Evolutionary conservation across 2,113 vertebrate genomes (phyloP).

Genomic region (Meles meles): DNA sequence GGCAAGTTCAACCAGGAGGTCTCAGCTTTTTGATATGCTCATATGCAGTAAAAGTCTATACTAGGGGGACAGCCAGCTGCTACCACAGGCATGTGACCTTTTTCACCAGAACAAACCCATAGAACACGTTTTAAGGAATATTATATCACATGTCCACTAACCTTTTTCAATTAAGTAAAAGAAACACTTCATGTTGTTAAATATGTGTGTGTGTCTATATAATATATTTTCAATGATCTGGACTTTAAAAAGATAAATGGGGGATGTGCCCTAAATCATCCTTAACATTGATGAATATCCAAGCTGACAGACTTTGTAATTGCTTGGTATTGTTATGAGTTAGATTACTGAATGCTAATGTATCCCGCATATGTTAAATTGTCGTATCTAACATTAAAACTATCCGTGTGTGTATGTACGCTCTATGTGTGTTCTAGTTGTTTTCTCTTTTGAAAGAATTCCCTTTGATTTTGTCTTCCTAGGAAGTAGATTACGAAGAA

Average conservation of each 20-base stretch:
- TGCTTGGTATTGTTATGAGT: not conserved
- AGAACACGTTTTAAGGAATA: not conserved
- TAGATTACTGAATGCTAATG: not conserved
- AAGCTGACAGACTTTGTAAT: not conserved
- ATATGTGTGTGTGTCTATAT: not conserved
- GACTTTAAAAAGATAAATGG: not conserved
- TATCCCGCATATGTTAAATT: not conserved
- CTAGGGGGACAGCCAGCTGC: not conserved
- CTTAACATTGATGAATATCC: not conserved
- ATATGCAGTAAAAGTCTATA: not conserved
- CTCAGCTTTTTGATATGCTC: not conserved
- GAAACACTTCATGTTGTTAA: not conserved
- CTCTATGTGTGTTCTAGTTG: not conserved
- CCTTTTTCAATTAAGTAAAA: not conserved
- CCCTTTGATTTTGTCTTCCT: not conserved
- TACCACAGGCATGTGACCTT: not conserved
- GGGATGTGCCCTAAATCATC: not conserved
- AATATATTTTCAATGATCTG: not conserved
- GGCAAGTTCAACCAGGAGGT: not conserved
- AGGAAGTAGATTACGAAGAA: constrained; percentile 85
- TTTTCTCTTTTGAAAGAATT: constrained; percentile 1
- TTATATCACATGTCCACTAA: not conserved
- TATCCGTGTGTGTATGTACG: fast-evolving
- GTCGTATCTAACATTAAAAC: not conserved
- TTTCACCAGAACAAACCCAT: not conserved